Conservation (phyloP, 2,113 vertebrate genomes). For the Arizona elegans region DNA sequence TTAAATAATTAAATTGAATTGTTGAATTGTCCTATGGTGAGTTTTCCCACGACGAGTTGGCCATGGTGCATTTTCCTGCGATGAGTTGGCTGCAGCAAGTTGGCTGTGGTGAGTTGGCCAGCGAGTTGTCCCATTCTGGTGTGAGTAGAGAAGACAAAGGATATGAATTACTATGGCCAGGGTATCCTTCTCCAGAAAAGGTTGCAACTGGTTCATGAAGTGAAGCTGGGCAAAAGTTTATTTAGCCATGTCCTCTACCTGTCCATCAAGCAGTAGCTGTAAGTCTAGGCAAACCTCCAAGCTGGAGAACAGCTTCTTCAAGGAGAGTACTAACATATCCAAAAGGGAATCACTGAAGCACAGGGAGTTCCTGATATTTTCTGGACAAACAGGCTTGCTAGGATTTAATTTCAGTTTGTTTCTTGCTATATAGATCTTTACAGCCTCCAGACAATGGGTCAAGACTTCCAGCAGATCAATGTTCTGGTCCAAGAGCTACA, state of each 20-base stretch:
- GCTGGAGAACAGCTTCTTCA: neutral
- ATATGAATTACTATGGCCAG: neutral
- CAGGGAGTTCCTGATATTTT: neutral
- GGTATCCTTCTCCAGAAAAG: neutral
- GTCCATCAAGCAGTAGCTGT: neutral
- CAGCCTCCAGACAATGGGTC: neutral
- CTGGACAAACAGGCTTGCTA: neutral
- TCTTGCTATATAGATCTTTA: neutral
- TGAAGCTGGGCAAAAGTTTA: neutral
- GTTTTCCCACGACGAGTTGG: too few species aligned
- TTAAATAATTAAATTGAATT: neutral
- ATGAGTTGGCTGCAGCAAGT: too few species aligned
- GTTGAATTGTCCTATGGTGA: neutral
- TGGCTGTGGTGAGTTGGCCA: neutral
- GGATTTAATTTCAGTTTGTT: neutral
- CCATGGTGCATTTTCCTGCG: too few species aligned
- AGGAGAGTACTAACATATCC: neutral
- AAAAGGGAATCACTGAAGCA: neutral
- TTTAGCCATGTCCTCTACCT: neutral
- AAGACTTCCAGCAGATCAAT: neutral
- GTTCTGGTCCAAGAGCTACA: neutral
- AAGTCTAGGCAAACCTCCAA: neutral
- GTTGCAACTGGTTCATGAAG: neutral
- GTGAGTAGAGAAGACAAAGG: neutral
- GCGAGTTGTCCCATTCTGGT: neutral